phyloP scores from a whole-genome alignment of 2,113 vertebrate genomes.

The Pollimyrus isidori region DNA sequence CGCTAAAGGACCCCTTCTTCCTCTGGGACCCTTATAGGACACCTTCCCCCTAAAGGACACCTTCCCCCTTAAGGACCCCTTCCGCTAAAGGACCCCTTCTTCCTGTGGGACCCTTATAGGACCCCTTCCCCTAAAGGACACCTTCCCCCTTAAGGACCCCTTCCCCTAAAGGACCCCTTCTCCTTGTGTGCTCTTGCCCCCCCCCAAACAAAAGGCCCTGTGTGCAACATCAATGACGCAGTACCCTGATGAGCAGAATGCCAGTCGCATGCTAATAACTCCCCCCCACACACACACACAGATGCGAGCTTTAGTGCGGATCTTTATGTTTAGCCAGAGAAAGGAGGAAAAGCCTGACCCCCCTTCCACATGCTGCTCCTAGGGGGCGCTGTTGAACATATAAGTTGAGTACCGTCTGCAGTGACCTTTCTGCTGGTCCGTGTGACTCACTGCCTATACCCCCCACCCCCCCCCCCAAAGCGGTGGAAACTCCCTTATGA shows the following conservation, averaged over 20 bases:
- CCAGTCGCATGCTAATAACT: constrained; percentile 8
- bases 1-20: not conserved
- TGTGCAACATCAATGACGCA: constrained; percentile 27
- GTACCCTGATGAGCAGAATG: constrained; percentile 21
- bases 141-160: not conserved
- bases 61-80: not conserved
- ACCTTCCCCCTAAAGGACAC: not conserved
- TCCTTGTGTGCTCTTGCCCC: not conserved
- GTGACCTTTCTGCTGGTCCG: not conserved
- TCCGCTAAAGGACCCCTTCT: not conserved
- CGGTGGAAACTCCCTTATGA: not conserved
- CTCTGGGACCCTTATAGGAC: not conserved
- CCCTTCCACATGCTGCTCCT: not conserved
- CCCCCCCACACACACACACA: not conserved
- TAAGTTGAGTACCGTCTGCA: not conserved
- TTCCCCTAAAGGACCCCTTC: not conserved
- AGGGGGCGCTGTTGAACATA: not conserved
- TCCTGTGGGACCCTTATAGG: not conserved
- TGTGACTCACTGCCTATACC: not conserved
- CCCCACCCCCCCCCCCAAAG: not conserved
- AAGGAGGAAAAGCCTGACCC: not conserved
- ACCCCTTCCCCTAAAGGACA: not conserved
- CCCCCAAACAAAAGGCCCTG: constrained; percentile 4
- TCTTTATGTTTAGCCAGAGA: not conserved
- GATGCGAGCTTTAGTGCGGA: not conserved